phyloP scores from a whole-genome alignment of 2,888 invertebrate species.

The Entomobrya proxima region DNA sequence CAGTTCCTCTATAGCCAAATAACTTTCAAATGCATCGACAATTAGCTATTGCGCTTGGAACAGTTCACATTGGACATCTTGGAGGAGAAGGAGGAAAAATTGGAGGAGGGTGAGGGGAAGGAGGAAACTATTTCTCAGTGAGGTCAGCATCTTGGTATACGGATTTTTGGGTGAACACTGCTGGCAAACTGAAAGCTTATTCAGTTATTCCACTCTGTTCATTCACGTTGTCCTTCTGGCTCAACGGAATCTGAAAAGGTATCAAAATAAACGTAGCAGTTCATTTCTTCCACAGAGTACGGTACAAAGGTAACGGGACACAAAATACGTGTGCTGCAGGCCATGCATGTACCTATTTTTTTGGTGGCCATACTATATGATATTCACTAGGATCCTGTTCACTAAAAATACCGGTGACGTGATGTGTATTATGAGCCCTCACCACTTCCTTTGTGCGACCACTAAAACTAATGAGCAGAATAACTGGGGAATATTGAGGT shows the following conservation, averaged over 20 bases:
- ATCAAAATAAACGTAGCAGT: too few species aligned
- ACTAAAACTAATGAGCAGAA: neutral
- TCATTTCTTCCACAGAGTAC: too few species aligned
- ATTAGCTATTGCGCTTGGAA: constrained; percentile 93
- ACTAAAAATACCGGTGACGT: neutral
- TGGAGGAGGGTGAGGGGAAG: neutral
- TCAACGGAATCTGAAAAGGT: too few species aligned
- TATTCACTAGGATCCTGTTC: neutral
- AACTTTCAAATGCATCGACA: constrained; percentile 89
- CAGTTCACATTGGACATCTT: constrained; percentile 81
- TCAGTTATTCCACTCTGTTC: neutral
- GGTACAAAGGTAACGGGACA: too few species aligned
- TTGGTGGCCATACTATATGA: neutral
- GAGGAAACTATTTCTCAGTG: neutral
- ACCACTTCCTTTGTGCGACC: neutral
- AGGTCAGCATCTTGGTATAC: neutral
- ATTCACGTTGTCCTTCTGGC: neutral
- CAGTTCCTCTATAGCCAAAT: constrained; percentile 89
- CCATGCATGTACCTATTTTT: neutral
- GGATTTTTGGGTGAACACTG: too few species aligned
- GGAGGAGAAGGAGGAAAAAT: neutral
- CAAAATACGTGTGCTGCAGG: too few species aligned
- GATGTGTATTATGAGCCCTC: too few species aligned
- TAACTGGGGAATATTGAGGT: neutral
- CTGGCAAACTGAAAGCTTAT: neutral